A percentile compares a stretch with the other conserved stretches of the same genome.
Evolutionary conservation across 2,797 vertebrate species (phyloP).

Genomic region (Premnoplex brunnescens): DNA sequence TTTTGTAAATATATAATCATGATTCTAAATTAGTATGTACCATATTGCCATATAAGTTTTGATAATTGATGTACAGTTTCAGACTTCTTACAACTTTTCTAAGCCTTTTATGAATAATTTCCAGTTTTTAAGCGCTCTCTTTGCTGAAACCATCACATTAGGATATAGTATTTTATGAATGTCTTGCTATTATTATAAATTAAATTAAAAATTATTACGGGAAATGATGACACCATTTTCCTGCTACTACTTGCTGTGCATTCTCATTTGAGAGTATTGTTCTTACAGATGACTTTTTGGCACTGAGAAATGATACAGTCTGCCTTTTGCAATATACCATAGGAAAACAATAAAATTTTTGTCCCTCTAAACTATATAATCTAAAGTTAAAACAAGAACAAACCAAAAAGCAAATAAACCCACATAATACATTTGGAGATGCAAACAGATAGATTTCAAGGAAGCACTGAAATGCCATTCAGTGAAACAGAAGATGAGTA

Average conservation of each 20-base stretch:
- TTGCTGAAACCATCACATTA: not conserved
- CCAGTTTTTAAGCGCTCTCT: not conserved
- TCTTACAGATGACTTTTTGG: not conserved
- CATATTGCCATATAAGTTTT: not conserved
- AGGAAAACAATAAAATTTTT: not conserved
- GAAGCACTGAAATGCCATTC: not conserved
- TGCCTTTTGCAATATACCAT: not conserved
- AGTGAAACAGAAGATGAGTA: not conserved
- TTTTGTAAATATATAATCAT: not conserved
- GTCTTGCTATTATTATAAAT: not conserved
- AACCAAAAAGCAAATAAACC: rapidly evolving
- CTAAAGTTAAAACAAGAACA: not conserved
- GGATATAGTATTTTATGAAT: not conserved
- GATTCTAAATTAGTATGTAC: not conserved
- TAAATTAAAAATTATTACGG: not conserved
- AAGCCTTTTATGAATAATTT: not conserved
- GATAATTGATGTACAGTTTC: not conserved
- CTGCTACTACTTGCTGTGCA: not conserved
- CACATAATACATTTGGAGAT: not conserved
- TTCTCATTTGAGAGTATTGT: not conserved
- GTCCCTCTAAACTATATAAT: not conserved
- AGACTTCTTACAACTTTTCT: not conserved
- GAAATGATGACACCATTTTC: not conserved
- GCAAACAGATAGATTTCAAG: not conserved
- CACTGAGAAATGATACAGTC: not conserved